Evolutionary conservation across 2,797 vertebrate genomes (phyloP).

Genomic region (Rhinoraja longicauda): DNA sequence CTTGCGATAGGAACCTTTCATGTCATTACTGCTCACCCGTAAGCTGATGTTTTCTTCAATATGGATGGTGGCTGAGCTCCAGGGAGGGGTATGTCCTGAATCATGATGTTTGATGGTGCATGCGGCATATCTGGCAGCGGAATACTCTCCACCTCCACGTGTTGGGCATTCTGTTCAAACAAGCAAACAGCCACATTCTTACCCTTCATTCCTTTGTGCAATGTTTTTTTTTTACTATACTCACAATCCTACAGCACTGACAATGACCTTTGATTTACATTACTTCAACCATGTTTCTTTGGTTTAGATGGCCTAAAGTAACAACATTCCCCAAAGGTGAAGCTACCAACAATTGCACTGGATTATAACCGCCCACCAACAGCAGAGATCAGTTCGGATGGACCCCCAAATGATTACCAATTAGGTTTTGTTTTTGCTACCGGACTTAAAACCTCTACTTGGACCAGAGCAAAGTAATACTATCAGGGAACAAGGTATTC

Average conservation of each 20-base stretch:
- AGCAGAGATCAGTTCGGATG: neutral
- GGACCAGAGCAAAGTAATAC: neutral
- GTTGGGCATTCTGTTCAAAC: slow-evolving; percentile 81
- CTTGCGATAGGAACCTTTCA: neutral
- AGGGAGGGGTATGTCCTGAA: slow-evolving; percentile 93
- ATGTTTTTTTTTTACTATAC: neutral
- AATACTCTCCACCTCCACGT: slow-evolving; percentile 95
- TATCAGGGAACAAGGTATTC: neutral
- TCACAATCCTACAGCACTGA: neutral
- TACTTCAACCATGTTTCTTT: no score
- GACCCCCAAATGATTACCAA: neutral
- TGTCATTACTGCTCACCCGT: slow-evolving; percentile 65
- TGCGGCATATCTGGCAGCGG: slow-evolving; percentile 98
- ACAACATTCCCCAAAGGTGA: no score
- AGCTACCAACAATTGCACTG: neutral
- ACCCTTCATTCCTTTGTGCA: neutral
- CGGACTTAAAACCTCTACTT: neutral
- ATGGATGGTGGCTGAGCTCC: slow-evolving; percentile 95
- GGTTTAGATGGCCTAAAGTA: no score
- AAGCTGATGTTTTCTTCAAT: slow-evolving; percentile 82
- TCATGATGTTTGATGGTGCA: slow-evolving; percentile 92
- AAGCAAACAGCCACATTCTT: neutral
- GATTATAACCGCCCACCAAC: neutral
- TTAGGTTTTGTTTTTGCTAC: neutral
- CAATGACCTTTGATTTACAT: neutral